phyloP scores from a whole-genome alignment of 2,797 vertebrate genomes.

The Anguilla pacifica region DNA sequence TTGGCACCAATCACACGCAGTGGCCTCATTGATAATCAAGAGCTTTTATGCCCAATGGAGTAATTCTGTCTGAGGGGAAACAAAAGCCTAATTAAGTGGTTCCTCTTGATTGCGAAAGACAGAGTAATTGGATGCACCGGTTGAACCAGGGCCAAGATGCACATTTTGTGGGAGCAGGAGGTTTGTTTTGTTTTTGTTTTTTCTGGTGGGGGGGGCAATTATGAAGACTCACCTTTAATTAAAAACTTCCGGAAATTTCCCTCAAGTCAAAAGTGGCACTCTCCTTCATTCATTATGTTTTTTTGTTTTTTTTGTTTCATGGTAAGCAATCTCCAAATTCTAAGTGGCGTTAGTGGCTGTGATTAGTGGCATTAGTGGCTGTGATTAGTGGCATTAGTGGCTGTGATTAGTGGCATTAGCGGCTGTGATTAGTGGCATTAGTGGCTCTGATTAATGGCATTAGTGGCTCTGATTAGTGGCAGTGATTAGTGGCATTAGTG shows the following conservation, averaged over 20 bases:
- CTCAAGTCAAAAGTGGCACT: slow-evolving; percentile 42
- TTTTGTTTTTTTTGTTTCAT: background rate
- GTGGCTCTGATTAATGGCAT: too few species aligned
- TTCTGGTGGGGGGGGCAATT: slow-evolving; percentile 33
- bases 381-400: too few species aligned
- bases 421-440: too few species aligned
- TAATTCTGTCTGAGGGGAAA: slow-evolving; percentile 71
- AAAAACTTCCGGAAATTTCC: slow-evolving; percentile 34
- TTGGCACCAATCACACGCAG: slow-evolving; percentile 60
- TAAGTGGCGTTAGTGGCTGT: background rate
- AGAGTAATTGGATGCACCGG: slow-evolving; percentile 56
- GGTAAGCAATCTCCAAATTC: background rate
- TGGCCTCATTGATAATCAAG: slow-evolving; percentile 59
- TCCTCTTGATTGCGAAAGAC: slow-evolving; percentile 60
- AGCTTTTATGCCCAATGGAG: slow-evolving; percentile 69
- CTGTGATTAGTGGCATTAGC: too few species aligned
- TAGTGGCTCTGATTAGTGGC: too few species aligned
- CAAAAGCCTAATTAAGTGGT: slow-evolving; percentile 70
- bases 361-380: too few species aligned
- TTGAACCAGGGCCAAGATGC: slow-evolving; percentile 57
- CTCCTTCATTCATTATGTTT: background rate
- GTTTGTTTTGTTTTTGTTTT: slow-evolving; percentile 12
- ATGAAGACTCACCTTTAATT: slow-evolving; percentile 40
- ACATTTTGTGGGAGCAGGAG: slow-evolving; percentile 54
- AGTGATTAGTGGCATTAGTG: too few species aligned